A percentile compares a stretch with the other conserved stretches of the same genome.
Conservation (phyloP, 2,797 vertebrate species). For the Muraenolepis orangiensis region DNA sequence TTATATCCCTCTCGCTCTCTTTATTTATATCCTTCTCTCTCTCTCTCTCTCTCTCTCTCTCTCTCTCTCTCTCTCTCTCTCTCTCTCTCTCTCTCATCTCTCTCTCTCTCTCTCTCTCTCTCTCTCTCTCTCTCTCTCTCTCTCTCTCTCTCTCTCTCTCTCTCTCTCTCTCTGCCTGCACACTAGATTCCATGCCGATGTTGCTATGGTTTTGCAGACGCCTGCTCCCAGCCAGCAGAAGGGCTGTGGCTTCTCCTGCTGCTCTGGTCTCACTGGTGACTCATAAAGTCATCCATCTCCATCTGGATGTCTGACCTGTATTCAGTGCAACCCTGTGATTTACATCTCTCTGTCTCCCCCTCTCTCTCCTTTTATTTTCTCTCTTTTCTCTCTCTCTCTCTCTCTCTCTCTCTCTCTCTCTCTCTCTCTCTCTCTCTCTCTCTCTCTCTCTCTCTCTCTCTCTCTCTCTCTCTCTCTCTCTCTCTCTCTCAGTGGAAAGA, state of each 20-base stretch:
- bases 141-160: neutral
- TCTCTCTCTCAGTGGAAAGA: constrained; percentile 83
- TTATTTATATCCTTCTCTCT: too few relatives aligned
- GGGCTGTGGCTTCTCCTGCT: neutral
- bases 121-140: neutral
- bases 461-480: constrained; percentile 13
- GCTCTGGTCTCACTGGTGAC: neutral
- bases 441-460: neutral
- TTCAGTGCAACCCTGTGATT: neutral
- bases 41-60: too few relatives aligned
- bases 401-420: constrained; percentile 45
- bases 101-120: too few relatives aligned
- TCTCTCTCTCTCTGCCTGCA: neutral
- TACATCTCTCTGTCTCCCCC: constrained; percentile 3
- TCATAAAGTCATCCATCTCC: neutral
- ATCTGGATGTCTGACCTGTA: constrained; percentile 1
- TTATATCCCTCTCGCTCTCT: too few relatives aligned
- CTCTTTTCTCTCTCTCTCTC: constrained; percentile 9
- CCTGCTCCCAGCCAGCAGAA: neutral
- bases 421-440: neutral
- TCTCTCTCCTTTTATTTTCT: constrained; percentile 4
- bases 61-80: too few relatives aligned
- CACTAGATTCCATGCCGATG: neutral
- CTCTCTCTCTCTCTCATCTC: too few relatives aligned
- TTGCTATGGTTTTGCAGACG: neutral